A percentile compares a stretch with the other conserved stretches of the same genome.
These are phyloP conservation scores for Lemur catta DNA, from an alignment of 2,797 vertebrate genomes.

Conservation along the genomic window DNA sequence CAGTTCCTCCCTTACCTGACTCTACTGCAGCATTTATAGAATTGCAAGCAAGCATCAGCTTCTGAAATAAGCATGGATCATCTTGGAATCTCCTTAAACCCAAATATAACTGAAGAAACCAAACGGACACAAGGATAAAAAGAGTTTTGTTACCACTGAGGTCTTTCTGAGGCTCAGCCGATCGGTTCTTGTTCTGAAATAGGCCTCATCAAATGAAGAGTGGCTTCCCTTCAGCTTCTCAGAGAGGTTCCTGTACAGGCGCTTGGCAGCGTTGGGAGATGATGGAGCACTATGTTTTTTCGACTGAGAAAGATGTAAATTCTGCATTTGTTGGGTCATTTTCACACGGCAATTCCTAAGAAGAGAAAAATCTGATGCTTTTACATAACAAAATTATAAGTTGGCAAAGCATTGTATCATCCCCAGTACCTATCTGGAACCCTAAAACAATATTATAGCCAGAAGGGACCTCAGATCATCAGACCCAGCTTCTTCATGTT, in stretches of 20 bases:
- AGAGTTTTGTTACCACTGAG: slow-evolving; percentile 87
- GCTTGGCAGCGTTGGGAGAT: slow-evolving; percentile 95
- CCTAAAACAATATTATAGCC: slow-evolving; percentile 7
- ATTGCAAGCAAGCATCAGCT: neutral
- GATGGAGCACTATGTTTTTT: slow-evolving; percentile 91
- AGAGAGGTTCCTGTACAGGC: slow-evolving; percentile 96
- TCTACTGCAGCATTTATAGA: neutral
- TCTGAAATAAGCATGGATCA: neutral
- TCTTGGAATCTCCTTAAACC: neutral
- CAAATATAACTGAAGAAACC: neutral
- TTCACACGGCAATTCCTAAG: slow-evolving; percentile 83
- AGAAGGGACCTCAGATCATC: neutral
- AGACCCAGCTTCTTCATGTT: neutral
- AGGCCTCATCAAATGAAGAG: slow-evolving; percentile 94
- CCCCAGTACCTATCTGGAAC: neutral
- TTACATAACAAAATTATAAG: slow-evolving; percentile 22
- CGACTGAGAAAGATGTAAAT: slow-evolving; percentile 90
- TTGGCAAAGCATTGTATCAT: neutral
- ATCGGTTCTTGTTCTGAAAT: slow-evolving; percentile 92
- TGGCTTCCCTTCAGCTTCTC: slow-evolving; percentile 96
- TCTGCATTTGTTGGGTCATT: slow-evolving; percentile 98
- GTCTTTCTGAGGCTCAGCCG: slow-evolving; percentile 93
- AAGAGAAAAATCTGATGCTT: slow-evolving; percentile 45
- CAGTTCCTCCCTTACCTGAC: neutral
- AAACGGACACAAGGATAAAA: neutral